Conservation (phyloP, 2,113 vertebrate species). For the Tauraco erythrolophus region DNA sequence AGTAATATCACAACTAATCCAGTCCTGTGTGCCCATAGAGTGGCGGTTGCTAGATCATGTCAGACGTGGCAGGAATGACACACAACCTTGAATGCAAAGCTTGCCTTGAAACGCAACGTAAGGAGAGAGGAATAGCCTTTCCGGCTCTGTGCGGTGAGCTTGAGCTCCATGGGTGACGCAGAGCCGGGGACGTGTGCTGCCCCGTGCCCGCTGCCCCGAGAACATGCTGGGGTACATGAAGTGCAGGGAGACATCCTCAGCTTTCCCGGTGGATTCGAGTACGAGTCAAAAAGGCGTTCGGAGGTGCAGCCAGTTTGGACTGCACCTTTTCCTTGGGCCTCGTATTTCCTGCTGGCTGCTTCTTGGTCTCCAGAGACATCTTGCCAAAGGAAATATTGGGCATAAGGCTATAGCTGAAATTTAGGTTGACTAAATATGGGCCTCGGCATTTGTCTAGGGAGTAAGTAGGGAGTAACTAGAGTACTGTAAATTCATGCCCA, state of each 20-base stretch:
- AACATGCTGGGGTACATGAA: not conserved
- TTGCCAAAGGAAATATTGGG: not conserved
- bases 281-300: not conserved
- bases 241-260: not conserved
- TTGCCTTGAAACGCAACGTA: not conserved
- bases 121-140: not conserved
- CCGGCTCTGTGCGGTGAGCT: not conserved
- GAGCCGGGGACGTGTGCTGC: accelerated
- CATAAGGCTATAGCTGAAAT: not conserved
- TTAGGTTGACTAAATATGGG: not conserved
- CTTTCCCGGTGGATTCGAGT: not conserved
- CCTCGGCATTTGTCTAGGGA: not conserved
- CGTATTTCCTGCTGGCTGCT: not conserved
- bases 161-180: not conserved
- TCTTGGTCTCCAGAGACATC: not conserved
- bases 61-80: not conserved
- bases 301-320: not conserved
- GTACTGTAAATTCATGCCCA: not conserved
- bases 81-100: not conserved
- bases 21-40: not conserved
- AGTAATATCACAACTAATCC: not conserved
- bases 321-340: not conserved
- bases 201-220: accelerated
- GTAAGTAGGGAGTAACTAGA: not conserved
- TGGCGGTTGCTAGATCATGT: not conserved